phyloP scores from a whole-genome alignment of 1,140 invertebrate genomes.

The Araneus ventricosus region DNA sequence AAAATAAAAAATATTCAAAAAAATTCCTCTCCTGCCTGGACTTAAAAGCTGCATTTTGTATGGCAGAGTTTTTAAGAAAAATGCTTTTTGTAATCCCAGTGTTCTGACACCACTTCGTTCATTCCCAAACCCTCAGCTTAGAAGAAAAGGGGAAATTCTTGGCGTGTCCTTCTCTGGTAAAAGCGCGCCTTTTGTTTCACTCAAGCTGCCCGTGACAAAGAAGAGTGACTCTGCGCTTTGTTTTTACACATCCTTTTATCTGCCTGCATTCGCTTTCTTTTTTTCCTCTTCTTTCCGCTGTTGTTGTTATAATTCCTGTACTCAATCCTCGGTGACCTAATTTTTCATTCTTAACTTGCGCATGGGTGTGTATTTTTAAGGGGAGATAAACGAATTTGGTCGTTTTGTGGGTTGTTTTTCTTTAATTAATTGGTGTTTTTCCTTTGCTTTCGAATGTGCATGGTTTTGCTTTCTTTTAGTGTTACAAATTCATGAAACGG shows the following conservation, averaged over 20 bases:
- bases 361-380: background rate
- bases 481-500: no score
- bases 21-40: background rate
- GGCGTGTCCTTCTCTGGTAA: slow-evolving; percentile 44
- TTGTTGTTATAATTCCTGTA: slow-evolving; percentile 30
- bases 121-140: background rate
- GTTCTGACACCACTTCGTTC: slow-evolving; percentile 25
- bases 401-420: background rate
- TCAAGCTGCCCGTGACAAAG: slow-evolving; percentile 64
- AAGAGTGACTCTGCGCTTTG: slow-evolving; percentile 56
- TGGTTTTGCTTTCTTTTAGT: background rate
- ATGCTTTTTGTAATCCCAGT: slow-evolving; percentile 45
- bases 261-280: background rate
- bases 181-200: slow-evolving; percentile 47
- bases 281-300: background rate
- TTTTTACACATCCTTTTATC: slow-evolving; percentile 41
- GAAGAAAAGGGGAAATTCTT: slow-evolving; percentile 37
- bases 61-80: slow-evolving; percentile 37
- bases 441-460: background rate
- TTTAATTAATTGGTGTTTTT: slow-evolving; percentile 3
- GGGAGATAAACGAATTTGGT: background rate
- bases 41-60: slow-evolving; percentile 34
- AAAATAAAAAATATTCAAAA: background rate
- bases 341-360: slow-evolving; percentile 46
- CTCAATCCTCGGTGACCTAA: slow-evolving; percentile 45